Evolutionary conservation across 2,113 vertebrate species (phyloP).

Genomic region (Hippocampus abdominalis): DNA sequence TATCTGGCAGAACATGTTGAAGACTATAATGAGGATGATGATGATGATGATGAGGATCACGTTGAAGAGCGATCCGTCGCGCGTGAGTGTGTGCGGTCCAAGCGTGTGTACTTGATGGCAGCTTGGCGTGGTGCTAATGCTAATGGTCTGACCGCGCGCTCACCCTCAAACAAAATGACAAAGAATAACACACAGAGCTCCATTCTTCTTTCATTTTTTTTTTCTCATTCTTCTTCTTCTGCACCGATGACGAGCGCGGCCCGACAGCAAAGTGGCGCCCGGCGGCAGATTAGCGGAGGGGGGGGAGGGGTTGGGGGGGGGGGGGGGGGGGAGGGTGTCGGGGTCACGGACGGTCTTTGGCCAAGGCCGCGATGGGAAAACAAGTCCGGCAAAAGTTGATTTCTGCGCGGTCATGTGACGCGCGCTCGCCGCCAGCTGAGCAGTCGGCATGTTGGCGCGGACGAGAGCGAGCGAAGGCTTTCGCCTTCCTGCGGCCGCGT

Average conservation of each 20-base stretch:
- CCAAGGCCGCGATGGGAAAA: background rate
- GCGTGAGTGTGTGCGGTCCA: no score
- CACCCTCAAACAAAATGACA: background rate
- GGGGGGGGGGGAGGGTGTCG: background rate
- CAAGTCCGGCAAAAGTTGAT: background rate
- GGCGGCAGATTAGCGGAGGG: background rate
- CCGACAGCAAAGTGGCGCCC: background rate
- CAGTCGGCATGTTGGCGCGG: no score
- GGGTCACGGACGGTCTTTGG: background rate
- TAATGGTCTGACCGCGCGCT: background rate
- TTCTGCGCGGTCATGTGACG: no score
- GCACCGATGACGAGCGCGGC: background rate
- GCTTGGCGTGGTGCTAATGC: background rate
- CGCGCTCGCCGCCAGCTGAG: no score
- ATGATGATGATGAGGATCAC: background rate
- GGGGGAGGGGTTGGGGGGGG: background rate
- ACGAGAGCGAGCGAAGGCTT: no score
- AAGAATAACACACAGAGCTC: background rate
- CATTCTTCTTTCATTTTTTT: background rate
- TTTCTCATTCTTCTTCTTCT: constrained; percentile 1
- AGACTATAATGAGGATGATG: no score
- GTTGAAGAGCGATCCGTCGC: background rate
- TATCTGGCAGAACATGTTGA: no score
- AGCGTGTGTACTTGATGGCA: background rate
- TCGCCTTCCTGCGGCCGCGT: no score